These are phyloP conservation scores for Salpingus planirostris DNA, from an alignment of 2,888 invertebrate genomes.

Conservation along the genomic window DNA sequence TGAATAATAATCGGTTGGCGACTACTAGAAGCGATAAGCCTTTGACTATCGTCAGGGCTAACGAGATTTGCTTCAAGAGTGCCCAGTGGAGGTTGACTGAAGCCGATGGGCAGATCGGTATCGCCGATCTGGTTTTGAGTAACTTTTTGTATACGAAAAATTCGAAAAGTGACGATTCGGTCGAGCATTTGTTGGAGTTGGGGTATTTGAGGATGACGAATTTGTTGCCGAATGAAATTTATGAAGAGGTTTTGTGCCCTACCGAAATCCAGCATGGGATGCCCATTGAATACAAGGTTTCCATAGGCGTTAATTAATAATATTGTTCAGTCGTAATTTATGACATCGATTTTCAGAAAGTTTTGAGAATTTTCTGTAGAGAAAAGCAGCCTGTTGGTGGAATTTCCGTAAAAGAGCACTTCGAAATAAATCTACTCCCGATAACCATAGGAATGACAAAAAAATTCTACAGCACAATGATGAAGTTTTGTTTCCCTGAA, in stretches of 20 bases:
- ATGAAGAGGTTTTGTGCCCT: constrained; percentile 78
- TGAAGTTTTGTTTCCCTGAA: constrained; percentile 96
- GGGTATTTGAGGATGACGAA: constrained; percentile 95
- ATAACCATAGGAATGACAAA: constrained; percentile 86
- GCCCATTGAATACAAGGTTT: constrained; percentile 82
- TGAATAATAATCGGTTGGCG: constrained; percentile 49
- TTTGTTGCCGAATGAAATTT: constrained; percentile 86
- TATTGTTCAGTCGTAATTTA: constrained; percentile 1
- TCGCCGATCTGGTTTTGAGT: constrained; percentile 89
- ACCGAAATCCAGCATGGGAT: constrained; percentile 75
- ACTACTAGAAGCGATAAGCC: constrained; percentile 62
- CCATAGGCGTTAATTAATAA: too few relatives aligned
- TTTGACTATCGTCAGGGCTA: constrained; percentile 70
- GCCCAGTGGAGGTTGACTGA: constrained; percentile 98
- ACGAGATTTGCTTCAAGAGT: constrained; percentile 96
- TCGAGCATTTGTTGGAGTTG: constrained; percentile 91
- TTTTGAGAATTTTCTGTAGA: constrained; percentile 88
- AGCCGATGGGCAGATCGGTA: constrained; percentile 94
- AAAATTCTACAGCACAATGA: constrained; percentile 94
- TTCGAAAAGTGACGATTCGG: constrained; percentile 92
- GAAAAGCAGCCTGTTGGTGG: constrained; percentile 98
- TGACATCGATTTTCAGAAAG: constrained; percentile 47
- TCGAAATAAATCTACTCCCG: constrained; percentile 96
- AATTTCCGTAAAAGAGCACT: constrained; percentile 97
- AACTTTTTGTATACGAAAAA: constrained; percentile 97